A percentile compares a stretch with the other conserved stretches of the same genome.
These are phyloP conservation scores for Typhlomys cinereus DNA, from an alignment of 2,113 vertebrate species.

Conservation along the genomic window DNA sequence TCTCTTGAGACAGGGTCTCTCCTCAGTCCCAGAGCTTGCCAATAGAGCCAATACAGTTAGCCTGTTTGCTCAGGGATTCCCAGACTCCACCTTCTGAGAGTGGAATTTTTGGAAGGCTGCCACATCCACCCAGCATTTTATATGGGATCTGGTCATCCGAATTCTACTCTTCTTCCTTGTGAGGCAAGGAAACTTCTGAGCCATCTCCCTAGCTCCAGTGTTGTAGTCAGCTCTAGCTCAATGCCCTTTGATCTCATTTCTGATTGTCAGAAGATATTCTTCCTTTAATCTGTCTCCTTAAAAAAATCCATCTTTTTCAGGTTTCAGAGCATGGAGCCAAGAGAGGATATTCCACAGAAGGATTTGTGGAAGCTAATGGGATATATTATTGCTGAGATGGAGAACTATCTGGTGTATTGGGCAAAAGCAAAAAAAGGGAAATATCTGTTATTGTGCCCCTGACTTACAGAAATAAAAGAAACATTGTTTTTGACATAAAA, in stretches of 20 bases:
- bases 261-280: neutral
- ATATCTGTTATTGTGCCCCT: neutral
- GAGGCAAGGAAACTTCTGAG: too few species aligned
- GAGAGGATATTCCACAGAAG: accelerated
- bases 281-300: conserved; percentile 7
- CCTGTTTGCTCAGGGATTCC: too few species aligned
- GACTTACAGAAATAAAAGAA: conserved; percentile 33
- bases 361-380: neutral
- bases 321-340: accelerated
- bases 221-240: neutral
- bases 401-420: neutral
- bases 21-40: too few species aligned
- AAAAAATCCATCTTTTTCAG: neutral
- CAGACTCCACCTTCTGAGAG: too few species aligned
- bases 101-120: too few species aligned
- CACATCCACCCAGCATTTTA: too few species aligned
- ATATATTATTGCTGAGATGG: neutral
- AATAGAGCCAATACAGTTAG: too few species aligned
- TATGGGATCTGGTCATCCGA: too few species aligned
- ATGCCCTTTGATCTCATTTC: neutral
- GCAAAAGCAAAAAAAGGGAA: neutral
- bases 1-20: too few species aligned
- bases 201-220: neutral
- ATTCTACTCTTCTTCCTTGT: too few species aligned
- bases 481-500: neutral